Base-by-base conservation (phyloP, 2,888 invertebrate species). In the Xestia rhomboidea region DNA sequence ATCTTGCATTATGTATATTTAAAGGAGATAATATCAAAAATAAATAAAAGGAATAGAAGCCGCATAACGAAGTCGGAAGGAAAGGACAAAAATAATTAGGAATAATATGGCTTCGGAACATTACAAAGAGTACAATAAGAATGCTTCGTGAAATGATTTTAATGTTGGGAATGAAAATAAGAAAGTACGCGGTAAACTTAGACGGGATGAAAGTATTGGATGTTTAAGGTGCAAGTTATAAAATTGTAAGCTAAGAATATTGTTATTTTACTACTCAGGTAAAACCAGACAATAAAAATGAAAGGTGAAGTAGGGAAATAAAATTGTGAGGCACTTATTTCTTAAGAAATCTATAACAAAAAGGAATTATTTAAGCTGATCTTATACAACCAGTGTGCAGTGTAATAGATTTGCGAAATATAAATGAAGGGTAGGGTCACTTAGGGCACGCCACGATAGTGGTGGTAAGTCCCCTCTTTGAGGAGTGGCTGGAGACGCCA, bases 61-160 rank as follows among this genome's bases (percentile, higher is more conserved):
- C 94, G 82, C 89, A 91, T 90, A 93, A 93, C 90, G 88, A 89
- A 91, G 87, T 85, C 90, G 88, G 89, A 91, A 92, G 88, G 89
- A 91, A 92, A 93, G 91, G 90, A 90, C 90, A 92, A 88, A 90
- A 91, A 92, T 95, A 94, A 95, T 95, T 94, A 95, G 92, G 90
- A 94, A 92, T 93, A 93, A 94, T 93, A 95, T 90, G 94, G 94
- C 93, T 94, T 94, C 92, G 79, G 88, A 88, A 91, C 89, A 91
- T 90, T 91, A 93, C 92, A 92, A 93, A 92, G 92, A 91, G 88
- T 86, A 92, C 91, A 92, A 92, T 92, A 87, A 88, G 89, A 92
- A 87, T 86, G 83, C 85, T 89, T 83, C 79, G 84, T 81, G 81
- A 81, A 86, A 87, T 87, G 81, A 89, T 90, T 91, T 90, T 88